Conservation (phyloP, 1,140 invertebrate genomes). For the Protaetia brevitarsis region DNA sequence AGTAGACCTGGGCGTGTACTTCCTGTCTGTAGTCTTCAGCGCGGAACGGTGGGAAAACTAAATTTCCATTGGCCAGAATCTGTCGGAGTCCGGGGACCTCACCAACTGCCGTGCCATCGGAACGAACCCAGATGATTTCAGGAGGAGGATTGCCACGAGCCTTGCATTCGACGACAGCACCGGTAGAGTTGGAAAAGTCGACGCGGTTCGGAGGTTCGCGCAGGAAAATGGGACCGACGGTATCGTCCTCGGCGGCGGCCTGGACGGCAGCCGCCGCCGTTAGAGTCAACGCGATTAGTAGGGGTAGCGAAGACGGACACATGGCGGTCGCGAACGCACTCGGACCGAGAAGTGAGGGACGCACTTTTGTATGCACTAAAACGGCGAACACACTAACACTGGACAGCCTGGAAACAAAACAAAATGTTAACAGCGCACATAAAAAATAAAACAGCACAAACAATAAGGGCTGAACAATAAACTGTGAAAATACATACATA, state of each 20-base stretch:
- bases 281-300: conserved; percentile 22
- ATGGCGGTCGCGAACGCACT: background rate
- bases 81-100: conserved; percentile 75
- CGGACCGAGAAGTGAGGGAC: too few species aligned
- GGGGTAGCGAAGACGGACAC: background rate
- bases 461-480: too few species aligned
- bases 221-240: conserved; percentile 84
- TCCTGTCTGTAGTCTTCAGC: conserved; percentile 90
- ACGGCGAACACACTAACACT: too few species aligned
- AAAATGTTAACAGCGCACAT: too few species aligned
- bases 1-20: conserved; percentile 90
- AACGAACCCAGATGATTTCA: conserved; percentile 87
- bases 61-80: conserved; percentile 86
- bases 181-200: conserved; percentile 92
- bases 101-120: conserved; percentile 82
- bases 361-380: too few species aligned
- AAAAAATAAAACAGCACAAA: too few species aligned
- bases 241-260: conserved; percentile 61
- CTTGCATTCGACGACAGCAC: conserved; percentile 87
- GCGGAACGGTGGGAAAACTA: conserved; percentile 90
- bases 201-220: conserved; percentile 87
- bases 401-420: too few species aligned
- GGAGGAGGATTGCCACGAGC: conserved; percentile 86
- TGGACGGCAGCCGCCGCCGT: conserved; percentile 4
- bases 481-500: too few species aligned